Base-by-base conservation (phyloP, 2,888 invertebrate genomes). In the Monochamus alternatus region DNA sequence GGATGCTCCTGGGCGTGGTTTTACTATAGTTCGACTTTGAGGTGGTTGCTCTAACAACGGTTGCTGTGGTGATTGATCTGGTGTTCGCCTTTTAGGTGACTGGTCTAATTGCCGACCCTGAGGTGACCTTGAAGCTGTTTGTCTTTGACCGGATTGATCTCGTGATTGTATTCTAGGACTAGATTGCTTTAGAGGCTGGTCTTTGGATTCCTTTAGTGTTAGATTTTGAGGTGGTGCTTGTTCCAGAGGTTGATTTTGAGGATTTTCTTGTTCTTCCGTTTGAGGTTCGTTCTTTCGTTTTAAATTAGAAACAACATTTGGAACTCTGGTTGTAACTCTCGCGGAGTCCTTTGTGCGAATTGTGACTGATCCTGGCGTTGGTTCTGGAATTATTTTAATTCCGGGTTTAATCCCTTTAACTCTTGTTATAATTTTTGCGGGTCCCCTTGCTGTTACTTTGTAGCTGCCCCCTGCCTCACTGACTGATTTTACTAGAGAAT, bases 341-440 rank as follows among this genome's bases (percentile, higher is more conserved):
- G 59, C 14, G 7, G 74, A 32, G 2, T 55, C 55, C 47, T 66
- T 59, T 30, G 75, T 75, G 55, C 72, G 75, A n/a, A 77, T 78
- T 5, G 73, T 77, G 30, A 79, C 76, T 30, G 65, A 66, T 3
- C 70, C 70, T 22, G 75, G 55, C 14, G 78, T 73, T 51, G 76
- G 68, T 14, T 64, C 72, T 2, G 51, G 51, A n/a, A 70, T 70
- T 31, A 81, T 67, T 73, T 80, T 58, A 62, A 75, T 70, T 4
- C 78, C 79, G 22, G 78, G 71, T 22, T 67, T 68, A 9, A 82
- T 43, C 9, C 79, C 79, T 73, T 75, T 81, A 1, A 82, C 63
- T 75, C 73, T 80, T 0, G 80, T 76, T n/a, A 73, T 70, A 59
- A 80, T 72, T 68, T 73, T 80, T 12, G 70, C 79, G 22, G 82